Base-by-base conservation (phyloP, 2,797 vertebrate species). In the Nyctibius grandis region DNA sequence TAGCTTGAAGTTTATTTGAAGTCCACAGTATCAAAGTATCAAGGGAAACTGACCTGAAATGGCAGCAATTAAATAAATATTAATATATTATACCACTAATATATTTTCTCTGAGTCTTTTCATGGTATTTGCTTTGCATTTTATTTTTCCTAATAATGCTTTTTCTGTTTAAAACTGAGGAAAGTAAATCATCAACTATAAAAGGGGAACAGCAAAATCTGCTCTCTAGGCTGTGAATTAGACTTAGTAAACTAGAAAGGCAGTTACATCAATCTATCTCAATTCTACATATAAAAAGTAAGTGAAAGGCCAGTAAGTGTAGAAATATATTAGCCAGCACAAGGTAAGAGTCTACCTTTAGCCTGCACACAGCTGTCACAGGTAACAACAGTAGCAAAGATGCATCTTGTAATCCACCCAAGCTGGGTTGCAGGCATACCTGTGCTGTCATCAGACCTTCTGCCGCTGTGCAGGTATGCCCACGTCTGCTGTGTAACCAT, bases 31-130 rank as follows among this genome's bases (percentile, higher is more conserved):
- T 92, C 34, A n/a, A 48, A 54, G 10, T 69, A 72, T 72, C 77
- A 93, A 92, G 65, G 36, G 75, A 88, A 91, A 76, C 61, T 84
- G 80, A 73, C 57, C 75, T 73, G 53, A 80, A 77, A 72, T n/a
- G 45, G 23, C 31, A 91, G 42, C 9, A 80, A 68, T 64, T 73
- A 51, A 86, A 59, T 76, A 79, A 82, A 59, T 67, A 88, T 7
- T 54, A 44, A 73, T 84, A 51, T 63, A 36, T 48, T 18, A 3
- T 45, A 48, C 65, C 2, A 69, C 26, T 54, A 18, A 44, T 76
- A 18, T 28, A 33, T 47, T 68, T 95, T 89, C 28, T 26, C 31
- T 13, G 6, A 23, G 5, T 59, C 25, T 67, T 86, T 86, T 57
- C 5, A 25, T 8, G 13, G 6, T 50, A 60, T 90, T 88, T 89